Base-by-base conservation (phyloP, 2,797 vertebrate species). In the Melanotaenia parkinsoni region DNA sequence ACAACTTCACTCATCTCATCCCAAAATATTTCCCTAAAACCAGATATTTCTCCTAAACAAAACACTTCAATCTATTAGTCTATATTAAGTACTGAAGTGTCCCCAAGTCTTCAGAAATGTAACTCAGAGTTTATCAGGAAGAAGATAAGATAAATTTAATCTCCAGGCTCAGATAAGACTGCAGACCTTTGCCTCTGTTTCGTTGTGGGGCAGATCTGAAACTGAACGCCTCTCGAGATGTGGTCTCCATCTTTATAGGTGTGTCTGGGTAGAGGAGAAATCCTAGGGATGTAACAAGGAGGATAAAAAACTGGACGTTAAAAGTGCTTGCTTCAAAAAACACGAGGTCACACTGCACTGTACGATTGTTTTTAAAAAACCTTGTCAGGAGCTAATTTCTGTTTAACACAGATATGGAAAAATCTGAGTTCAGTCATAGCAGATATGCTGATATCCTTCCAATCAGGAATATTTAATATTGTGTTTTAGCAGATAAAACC, bases 201-300 rank as follows among this genome's bases (percentile, higher is more conserved):
- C 58, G 60, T 50, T 72, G 76, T 74, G 68, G 62, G n/a, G 54
- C 14, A 16, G 72, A 56, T 58, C 79, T 91, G 70, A 87, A 89
- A 57, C 80, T 64, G 74, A 93, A 91, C 40, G 93, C 93, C 54
- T 85, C 84, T 24, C 62, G 88, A 58, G 89, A 93, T 12, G 92
- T 95, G 7, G 91, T 94, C 78, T 92, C 88, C 90, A 94, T 90
- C 61, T 86, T 92, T 60, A 89, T 65, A 22, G 68, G 91, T 81
- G 91, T 84, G 79, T 91, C 93, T 1, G 90, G 94, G 70, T 92
- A 93, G 58, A 94, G 90, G 38, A 93, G 77, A 57, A 88, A 79
- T 32, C 92, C 92, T 94, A 57, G 16, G 58, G 47, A 72, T 14
- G 18, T 14, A 37, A 59, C n/a, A 61, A 9, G 57, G 22, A 58